Evolutionary conservation across 2,888 invertebrate genomes (phyloP).

Genomic region (Penaeus monodon): DNA sequence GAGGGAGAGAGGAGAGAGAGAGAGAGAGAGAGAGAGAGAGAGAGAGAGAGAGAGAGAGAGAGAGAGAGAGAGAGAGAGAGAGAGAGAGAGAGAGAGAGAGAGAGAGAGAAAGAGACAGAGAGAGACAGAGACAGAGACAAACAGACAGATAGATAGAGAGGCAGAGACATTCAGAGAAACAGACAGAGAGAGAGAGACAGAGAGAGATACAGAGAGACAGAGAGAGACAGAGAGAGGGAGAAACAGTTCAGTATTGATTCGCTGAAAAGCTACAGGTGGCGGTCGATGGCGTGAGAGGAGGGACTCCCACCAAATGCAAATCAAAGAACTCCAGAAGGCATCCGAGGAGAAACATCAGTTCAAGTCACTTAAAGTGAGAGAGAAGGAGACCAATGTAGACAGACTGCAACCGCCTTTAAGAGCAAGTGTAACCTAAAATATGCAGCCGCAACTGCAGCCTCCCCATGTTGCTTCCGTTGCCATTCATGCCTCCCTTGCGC

Average conservation of each 20-base stretch:
- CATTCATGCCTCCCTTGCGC: too few relatives aligned
- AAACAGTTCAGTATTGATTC: background rate
- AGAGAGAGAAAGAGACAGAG: too few relatives aligned
- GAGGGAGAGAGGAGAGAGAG: background rate
- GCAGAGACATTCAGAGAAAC: background rate
- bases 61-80: conserved; percentile 2
- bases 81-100: background rate
- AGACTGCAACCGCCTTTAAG: too few relatives aligned
- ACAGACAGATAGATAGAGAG: too few relatives aligned
- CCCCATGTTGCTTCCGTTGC: too few relatives aligned
- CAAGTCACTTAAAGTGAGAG: too few relatives aligned
- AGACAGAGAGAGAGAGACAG: conserved; percentile 6
- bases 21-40: background rate
- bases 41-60: too few relatives aligned
- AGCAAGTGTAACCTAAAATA: too few relatives aligned
- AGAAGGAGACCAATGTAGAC: too few relatives aligned
- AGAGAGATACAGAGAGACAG: background rate
- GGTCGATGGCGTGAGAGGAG: background rate
- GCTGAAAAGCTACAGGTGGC: background rate
- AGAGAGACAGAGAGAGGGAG: background rate
- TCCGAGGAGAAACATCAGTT: background rate
- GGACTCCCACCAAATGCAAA: background rate
- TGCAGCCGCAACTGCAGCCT: too few relatives aligned
- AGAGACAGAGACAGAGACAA: too few relatives aligned
- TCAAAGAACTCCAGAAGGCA: background rate